These are phyloP conservation scores for Drosophila auraria DNA, from an alignment of 1,140 invertebrate genomes.

Conservation along the genomic window DNA sequence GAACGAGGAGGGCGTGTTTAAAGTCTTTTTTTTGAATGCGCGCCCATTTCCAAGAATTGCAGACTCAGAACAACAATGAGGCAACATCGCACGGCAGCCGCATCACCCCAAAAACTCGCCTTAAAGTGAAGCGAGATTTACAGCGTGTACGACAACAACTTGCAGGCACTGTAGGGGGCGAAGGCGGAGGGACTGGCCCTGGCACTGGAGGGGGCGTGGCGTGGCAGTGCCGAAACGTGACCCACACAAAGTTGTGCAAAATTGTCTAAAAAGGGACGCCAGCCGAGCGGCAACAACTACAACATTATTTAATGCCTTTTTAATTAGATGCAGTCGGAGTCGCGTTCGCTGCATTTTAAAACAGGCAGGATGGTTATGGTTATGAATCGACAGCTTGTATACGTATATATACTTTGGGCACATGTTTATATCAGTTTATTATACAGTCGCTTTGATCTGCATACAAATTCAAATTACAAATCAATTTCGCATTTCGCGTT, in stretches of 20 bases:
- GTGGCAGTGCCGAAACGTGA: slow-evolving; percentile 69
- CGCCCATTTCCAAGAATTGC: slow-evolving; percentile 76
- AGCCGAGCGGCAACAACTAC: slow-evolving; percentile 33
- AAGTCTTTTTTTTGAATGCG: slow-evolving; percentile 54
- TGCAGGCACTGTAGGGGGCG: slow-evolving; percentile 56
- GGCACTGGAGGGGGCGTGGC: neutral
- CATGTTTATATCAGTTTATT: slow-evolving; percentile 32
- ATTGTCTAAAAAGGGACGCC: slow-evolving; percentile 54
- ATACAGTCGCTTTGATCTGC: slow-evolving; percentile 72
- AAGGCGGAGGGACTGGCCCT: neutral
- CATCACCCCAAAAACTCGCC: slow-evolving; percentile 56
- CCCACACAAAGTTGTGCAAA: slow-evolving; percentile 75
- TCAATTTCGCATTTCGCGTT: slow-evolving; percentile 77
- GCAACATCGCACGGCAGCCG: slow-evolving; percentile 19
- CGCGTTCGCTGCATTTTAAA: slow-evolving; percentile 73
- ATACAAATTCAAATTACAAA: slow-evolving; percentile 83
- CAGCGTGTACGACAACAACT: slow-evolving; percentile 79
- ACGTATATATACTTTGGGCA: slow-evolving; percentile 20
- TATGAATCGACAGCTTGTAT: slow-evolving; percentile 33
- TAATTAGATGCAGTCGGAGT: slow-evolving; percentile 75
- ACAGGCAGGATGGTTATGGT: slow-evolving; percentile 18
- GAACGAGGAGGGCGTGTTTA: slow-evolving; percentile 47
- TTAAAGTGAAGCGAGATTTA: slow-evolving; percentile 75
- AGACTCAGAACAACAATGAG: slow-evolving; percentile 47
- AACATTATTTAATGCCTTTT: slow-evolving; percentile 77